A percentile compares a stretch with the other conserved stretches of the same genome.
These are phyloP conservation scores for Furnarius figulus DNA, from an alignment of 2,113 vertebrate genomes.

Conservation along the genomic window DNA sequence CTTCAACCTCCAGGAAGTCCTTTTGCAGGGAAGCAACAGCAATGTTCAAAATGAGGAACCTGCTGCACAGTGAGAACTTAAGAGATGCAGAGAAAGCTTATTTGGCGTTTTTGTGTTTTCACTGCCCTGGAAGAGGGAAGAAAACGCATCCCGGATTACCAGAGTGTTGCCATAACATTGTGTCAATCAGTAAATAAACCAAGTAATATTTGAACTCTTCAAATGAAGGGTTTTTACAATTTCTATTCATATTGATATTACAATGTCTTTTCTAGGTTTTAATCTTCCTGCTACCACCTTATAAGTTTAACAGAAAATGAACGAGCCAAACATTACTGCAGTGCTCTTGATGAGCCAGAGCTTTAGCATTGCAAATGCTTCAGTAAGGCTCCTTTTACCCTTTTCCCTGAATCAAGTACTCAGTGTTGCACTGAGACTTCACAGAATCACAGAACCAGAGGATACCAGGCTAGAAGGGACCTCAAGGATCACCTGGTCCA, in stretches of 20 bases:
- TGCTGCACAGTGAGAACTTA: background rate
- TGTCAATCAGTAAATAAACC: background rate
- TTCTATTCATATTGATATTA: background rate
- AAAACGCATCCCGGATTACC: accelerated
- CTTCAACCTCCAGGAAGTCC: background rate
- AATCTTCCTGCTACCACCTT: background rate
- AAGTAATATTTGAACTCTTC: background rate
- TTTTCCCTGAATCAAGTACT: background rate
- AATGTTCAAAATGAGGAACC: accelerated
- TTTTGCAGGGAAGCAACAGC: background rate
- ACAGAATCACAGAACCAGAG: background rate
- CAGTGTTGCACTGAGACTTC: background rate
- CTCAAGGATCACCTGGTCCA: background rate
- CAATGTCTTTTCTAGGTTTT: background rate
- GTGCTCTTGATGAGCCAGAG: background rate
- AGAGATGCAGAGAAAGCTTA: accelerated
- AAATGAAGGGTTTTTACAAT: background rate
- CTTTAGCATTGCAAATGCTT: background rate
- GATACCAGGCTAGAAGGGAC: background rate
- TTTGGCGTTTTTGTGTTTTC: background rate
- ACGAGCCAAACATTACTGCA: background rate
- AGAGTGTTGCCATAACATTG: background rate
- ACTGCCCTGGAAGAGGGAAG: background rate
- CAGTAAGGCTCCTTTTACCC: background rate
- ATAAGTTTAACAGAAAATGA: background rate